Base-by-base conservation (phyloP, 2,113 vertebrate species). In the Plectropomus leopardus region DNA sequence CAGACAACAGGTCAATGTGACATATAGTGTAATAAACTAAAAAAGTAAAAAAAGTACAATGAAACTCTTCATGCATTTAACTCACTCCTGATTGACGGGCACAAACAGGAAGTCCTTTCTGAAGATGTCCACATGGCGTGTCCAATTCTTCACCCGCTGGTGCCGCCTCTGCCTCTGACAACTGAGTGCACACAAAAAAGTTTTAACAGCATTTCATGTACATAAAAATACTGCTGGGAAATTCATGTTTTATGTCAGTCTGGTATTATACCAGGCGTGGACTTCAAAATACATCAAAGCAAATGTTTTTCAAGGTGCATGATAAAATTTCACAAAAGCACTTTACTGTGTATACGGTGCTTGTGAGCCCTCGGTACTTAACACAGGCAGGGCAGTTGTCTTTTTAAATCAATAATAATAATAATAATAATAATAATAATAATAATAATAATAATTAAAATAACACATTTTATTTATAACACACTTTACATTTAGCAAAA, bases 61-160 rank as follows among this genome's bases (percentile, higher is more conserved):
- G 54, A 24, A 24, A 4, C 0, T 11, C 13, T 36, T 24, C 1
- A 24, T 26, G 14, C 3, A 19, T 24, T 42, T 4, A 75, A 97
- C 97, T 97, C 92, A 99, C 98, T 99, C 96, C 85, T 99, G 97
- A 93, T 99, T 99, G 80, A 99, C 97, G 82, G 98, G 98, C 34
- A 99, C 96, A 95, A 99, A 99, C 40, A 99, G 94, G 65, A 98
- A 99, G 94, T 99, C 98, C 89, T 99, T 99, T 68, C 87, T 95
- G 90, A 99, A 99, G 90, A 99, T 98, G 89, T 98, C 98, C 85
- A 98, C 96, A 63, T 97, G 96, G 23, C 98, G 97, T 55, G 98
- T 99, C 98, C 98, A 99, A 0, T 96, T 99, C 94, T 95, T 97
- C 63, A 99, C 98, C 80, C 97, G 96, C 72, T 95, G 97, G 88